These are phyloP conservation scores for Ormyrus nitidulus DNA, from an alignment of 2,888 invertebrate genomes.

Conservation along the genomic window DNA sequence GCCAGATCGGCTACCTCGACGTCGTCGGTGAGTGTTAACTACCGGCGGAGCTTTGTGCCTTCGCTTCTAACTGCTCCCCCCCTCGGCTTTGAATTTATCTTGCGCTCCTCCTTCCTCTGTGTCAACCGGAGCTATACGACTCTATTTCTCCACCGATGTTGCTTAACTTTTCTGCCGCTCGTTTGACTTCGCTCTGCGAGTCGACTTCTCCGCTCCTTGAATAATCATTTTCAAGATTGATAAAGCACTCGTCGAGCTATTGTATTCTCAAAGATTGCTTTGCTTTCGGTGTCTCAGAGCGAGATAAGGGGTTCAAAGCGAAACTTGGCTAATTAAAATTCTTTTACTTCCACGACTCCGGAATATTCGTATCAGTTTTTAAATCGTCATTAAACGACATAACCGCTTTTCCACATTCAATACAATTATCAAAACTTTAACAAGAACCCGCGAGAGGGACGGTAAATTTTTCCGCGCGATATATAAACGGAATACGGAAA, in stretches of 20 bases:
- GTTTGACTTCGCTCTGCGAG: conserved; percentile 31
- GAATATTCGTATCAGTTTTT: too few species aligned
- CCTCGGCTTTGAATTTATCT: conserved; percentile 18
- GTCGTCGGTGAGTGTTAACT: conserved; percentile 79
- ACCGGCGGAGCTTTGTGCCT: background rate
- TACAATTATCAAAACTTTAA: too few species aligned
- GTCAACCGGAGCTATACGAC: too few species aligned
- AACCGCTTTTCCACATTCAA: background rate
- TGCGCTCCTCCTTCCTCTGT: background rate
- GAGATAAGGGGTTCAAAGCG: conserved; percentile 14
- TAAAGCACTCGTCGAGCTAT: conserved; percentile 19
- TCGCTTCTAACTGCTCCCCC: conserved; percentile 15
- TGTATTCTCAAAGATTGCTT: conserved; percentile 10
- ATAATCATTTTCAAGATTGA: conserved; percentile 28
- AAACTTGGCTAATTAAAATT: conserved; percentile 18
- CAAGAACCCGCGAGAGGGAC: too few species aligned
- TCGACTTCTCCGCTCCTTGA: conserved; percentile 17
- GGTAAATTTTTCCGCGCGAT: too few species aligned
- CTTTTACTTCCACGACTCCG: background rate
- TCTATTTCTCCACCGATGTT: background rate
- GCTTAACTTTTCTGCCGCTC: conserved; percentile 25
- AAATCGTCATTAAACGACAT: background rate
- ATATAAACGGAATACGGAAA: too few species aligned
- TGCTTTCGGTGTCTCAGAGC: background rate
- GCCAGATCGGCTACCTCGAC: conserved; percentile 81